A percentile compares a stretch with the other conserved stretches of the same genome.
Conservation (phyloP, 2,888 invertebrate genomes). For the Ceraclea dissimilis region DNA sequence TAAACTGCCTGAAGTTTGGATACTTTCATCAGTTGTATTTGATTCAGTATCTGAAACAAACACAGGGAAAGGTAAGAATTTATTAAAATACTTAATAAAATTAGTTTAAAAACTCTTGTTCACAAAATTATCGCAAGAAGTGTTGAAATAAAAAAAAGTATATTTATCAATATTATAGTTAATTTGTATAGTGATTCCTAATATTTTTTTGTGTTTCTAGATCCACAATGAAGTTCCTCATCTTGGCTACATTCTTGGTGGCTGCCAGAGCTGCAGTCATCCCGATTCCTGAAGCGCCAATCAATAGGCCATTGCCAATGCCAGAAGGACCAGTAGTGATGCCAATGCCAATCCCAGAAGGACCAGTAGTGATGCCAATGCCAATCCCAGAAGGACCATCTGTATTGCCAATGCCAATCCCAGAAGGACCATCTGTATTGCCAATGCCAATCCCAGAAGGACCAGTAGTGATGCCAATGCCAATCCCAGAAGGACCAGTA, state of each 20-base stretch:
- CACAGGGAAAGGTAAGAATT: no score
- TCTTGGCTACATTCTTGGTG: neutral
- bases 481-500: neutral
- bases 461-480: neutral
- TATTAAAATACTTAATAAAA: no score
- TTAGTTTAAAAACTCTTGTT: no score
- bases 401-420: neutral
- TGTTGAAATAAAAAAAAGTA: no score
- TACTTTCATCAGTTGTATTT: no score
- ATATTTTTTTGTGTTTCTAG: neutral
- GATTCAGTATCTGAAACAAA: no score
- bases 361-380: neutral
- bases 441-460: constrained; percentile 8
- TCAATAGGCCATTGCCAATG: neutral
- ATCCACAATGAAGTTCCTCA: neutral
- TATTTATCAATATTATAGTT: no score
- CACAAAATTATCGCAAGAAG: no score
- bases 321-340: neutral
- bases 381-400: constrained; percentile 6
- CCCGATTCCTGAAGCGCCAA: constrained; percentile 2
- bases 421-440: neutral
- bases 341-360: constrained; percentile 5
- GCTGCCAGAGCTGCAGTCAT: neutral
- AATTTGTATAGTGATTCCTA: no score
- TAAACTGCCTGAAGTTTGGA: no score